A percentile compares a stretch with the other conserved stretches of the same genome.
Evolutionary conservation across 2,113 vertebrate species (phyloP).

Genomic region (Micromys minutus): DNA sequence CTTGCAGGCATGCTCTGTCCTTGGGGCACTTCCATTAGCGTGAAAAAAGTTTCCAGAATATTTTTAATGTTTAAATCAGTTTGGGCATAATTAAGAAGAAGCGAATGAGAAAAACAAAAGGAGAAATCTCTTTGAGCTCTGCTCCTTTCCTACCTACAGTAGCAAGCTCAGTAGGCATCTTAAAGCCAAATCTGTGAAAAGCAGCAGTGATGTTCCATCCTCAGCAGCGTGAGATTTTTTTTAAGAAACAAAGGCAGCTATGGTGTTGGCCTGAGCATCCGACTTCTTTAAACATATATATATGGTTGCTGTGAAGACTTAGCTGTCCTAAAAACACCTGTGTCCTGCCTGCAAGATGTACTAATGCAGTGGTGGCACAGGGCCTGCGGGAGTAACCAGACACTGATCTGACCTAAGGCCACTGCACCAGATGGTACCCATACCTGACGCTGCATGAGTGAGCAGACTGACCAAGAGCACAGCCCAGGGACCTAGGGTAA

Average conservation of each 20-base stretch:
- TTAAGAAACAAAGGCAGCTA: conserved; percentile 34
- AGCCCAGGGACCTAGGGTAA: neutral
- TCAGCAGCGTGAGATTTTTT: neutral
- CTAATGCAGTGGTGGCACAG: neutral
- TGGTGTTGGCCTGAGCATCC: neutral
- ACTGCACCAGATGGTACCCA: neutral
- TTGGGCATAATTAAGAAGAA: conserved; percentile 36
- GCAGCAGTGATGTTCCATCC: neutral
- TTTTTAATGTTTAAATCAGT: neutral
- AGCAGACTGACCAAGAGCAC: neutral
- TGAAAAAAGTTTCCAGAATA: conserved; percentile 31
- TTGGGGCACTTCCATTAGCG: neutral
- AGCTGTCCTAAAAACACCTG: neutral
- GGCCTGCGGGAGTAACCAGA: neutral
- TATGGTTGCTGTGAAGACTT: neutral
- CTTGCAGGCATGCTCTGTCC: neutral
- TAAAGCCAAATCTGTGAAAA: neutral
- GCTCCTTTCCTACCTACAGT: neutral
- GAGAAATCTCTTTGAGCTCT: neutral
- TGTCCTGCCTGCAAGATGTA: neutral
- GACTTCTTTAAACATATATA: neutral
- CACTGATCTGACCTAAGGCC: neutral
- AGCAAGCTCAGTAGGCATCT: neutral
- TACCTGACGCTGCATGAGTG: too few relatives aligned
- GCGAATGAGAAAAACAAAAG: neutral